These are phyloP conservation scores for Triplophysa siluroides DNA, from an alignment of 2,113 vertebrate species.

Conservation along the genomic window DNA sequence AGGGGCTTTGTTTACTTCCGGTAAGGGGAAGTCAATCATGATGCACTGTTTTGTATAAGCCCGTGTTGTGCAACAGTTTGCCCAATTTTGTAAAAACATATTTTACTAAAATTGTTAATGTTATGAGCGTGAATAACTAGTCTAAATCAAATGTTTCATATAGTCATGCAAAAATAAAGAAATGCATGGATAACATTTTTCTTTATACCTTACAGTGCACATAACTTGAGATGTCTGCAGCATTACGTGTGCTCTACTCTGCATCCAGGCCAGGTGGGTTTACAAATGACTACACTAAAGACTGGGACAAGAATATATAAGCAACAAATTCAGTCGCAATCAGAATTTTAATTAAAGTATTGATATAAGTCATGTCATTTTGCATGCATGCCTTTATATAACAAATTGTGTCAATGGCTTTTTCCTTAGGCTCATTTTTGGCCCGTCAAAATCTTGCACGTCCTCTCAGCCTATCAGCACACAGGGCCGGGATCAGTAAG, in stretches of 20 bases:
- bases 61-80: too few relatives aligned
- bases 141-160: background rate
- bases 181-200: background rate
- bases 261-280: constrained; percentile 69
- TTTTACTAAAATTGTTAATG: too few relatives aligned
- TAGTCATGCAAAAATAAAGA: background rate
- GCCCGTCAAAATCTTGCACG: constrained; percentile 60
- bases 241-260: constrained; percentile 68
- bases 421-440: constrained; percentile 57
- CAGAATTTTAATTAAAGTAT: too few relatives aligned
- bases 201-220: constrained; percentile 28
- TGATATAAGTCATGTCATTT: background rate
- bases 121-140: background rate
- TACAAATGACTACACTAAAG: background rate
- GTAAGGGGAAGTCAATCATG: background rate
- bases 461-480: constrained; percentile 67
- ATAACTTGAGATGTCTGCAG: constrained; percentile 67
- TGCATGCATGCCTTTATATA: background rate
- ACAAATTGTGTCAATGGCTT: background rate
- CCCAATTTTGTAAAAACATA: too few relatives aligned
- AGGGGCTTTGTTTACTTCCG: constrained; percentile 24
- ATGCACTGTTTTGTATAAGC: background rate
- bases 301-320: background rate
- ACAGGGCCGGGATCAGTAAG: constrained; percentile 73
- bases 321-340: background rate